Percentiles rank a stretch among this genome's conserved stretches.
These are phyloP conservation scores for Sander vitreus DNA, from an alignment of 2,113 vertebrate genomes.

Conservation along the genomic window DNA sequence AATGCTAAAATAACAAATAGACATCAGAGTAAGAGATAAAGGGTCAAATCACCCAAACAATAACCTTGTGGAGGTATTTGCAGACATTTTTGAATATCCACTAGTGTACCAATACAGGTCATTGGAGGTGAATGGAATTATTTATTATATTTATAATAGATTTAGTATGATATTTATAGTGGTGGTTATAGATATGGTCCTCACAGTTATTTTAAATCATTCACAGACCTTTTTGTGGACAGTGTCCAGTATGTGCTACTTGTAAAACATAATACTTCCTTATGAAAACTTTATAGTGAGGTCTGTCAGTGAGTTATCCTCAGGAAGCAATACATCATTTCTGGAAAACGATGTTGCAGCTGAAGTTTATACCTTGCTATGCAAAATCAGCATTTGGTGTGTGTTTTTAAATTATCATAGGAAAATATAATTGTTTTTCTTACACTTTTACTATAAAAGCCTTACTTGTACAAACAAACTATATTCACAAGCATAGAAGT, in stretches of 20 bases:
- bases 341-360: not conserved
- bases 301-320: not conserved
- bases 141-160: not conserved
- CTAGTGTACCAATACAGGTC: not conserved
- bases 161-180: not conserved
- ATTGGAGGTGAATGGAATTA: not conserved
- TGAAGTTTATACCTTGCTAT: not conserved
- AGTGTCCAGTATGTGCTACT: not conserved
- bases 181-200: too few relatives aligned
- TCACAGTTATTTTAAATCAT: not conserved
- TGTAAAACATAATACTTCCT: conserved; percentile 1
- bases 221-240: not conserved
- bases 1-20: not conserved
- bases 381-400: not conserved
- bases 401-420: not conserved
- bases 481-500: not conserved
- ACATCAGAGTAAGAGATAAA: not conserved
- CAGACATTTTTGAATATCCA: not conserved
- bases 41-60: not conserved
- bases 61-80: not conserved
- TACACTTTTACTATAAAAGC: not conserved
- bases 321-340: not conserved
- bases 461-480: not conserved
- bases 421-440: not conserved
- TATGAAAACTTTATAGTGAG: not conserved